Percentiles rank a stretch among this genome's conserved stretches.
phyloP scores from a whole-genome alignment of 2,113 vertebrate species.

The Capreolus pygargus region DNA sequence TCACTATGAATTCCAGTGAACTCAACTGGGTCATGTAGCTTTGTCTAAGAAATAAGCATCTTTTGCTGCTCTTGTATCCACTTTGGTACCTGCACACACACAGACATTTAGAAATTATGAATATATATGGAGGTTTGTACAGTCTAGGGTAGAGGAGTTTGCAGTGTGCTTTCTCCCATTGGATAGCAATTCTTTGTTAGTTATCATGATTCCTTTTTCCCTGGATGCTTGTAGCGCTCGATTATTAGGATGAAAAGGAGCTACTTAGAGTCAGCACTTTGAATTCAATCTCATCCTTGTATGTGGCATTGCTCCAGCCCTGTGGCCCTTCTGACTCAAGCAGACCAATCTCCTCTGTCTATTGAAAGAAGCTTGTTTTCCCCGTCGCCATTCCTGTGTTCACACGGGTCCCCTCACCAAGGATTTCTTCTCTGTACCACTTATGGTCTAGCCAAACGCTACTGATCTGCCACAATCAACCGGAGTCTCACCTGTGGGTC shows the following conservation, averaged over 20 bases:
- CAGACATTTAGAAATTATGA: not conserved
- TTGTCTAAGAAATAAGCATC: not conserved
- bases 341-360: not conserved
- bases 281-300: not conserved
- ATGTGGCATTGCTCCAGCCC: not conserved
- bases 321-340: not conserved
- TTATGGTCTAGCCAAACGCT: not conserved
- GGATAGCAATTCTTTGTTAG: not conserved
- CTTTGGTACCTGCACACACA: not conserved
- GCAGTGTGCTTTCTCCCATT: not conserved
- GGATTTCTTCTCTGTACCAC: not conserved
- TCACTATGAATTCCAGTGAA: not conserved
- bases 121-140: not conserved
- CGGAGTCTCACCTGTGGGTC: not conserved
- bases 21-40: not conserved
- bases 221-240: not conserved
- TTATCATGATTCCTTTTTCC: not conserved
- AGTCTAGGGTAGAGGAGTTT: not conserved
- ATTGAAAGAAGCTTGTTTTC: not conserved
- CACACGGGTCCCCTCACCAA: not conserved
- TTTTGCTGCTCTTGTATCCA: not conserved
- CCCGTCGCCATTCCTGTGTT: not conserved
- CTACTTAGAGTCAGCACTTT: not conserved
- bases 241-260: not conserved
- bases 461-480: not conserved